Percentiles rank a stretch among this genome's conserved stretches.
Evolutionary conservation across 2,113 vertebrate species (phyloP).

Genomic region (Progne subis): DNA sequence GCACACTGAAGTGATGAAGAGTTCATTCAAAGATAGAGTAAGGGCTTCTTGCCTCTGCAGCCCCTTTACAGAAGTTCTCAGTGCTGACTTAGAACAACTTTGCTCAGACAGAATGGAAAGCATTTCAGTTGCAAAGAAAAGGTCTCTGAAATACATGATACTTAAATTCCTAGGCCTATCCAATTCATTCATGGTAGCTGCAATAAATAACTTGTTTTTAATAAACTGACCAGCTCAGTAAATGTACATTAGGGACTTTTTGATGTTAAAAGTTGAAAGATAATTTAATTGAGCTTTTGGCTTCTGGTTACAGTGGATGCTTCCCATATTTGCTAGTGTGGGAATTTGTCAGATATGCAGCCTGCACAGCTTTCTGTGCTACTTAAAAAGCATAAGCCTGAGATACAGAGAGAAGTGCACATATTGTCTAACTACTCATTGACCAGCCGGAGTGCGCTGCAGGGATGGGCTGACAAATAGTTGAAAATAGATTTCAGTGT

Average conservation of each 20-base stretch:
- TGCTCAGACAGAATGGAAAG: not conserved
- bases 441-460: not conserved
- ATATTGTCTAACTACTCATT: not conserved
- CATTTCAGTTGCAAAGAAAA: not conserved
- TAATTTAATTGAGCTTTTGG: conserved; percentile 6
- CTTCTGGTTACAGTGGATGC: not conserved
- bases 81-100: not conserved
- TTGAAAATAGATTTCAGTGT: conserved; percentile 20
- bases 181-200: not conserved
- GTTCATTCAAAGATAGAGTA: not conserved
- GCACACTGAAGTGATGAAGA: not conserved
- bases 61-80: not conserved
- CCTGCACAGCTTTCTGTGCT: not conserved
- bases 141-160: not conserved
- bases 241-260: not conserved
- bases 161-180: not conserved
- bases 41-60: not conserved
- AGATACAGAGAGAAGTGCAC: not conserved
- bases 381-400: not conserved
- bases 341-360: not conserved
- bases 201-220: conserved; percentile 7
- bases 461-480: not conserved
- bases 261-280: not conserved
- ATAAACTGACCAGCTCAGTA: not conserved
- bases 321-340: not conserved